Conservation (phyloP, 2,113 vertebrate genomes). For the Protobothrops mucrosquamatus region DNA sequence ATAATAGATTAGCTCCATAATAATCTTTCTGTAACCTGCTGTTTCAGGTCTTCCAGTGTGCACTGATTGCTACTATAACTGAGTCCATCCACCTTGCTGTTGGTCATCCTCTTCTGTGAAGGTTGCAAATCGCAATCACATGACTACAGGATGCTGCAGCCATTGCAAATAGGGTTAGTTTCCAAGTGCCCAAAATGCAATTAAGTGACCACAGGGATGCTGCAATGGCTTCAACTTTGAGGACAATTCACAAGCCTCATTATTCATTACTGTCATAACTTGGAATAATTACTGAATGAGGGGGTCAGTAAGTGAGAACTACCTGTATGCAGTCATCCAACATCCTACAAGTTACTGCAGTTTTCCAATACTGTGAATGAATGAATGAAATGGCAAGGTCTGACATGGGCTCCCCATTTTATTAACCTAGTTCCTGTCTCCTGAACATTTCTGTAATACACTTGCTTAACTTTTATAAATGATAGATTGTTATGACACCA, state of each 20-base stretch:
- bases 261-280: not conserved
- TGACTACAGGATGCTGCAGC: not conserved
- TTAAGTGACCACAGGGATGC: not conserved
- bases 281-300: not conserved
- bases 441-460: slow-evolving; percentile 9
- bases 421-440: slow-evolving; percentile 20
- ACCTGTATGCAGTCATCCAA: not conserved
- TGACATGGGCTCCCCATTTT: slow-evolving; percentile 11
- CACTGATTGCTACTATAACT: not conserved
- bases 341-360: not conserved
- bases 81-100: not conserved
- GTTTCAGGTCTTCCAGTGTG: not conserved
- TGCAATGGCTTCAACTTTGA: not conserved
- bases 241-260: not conserved
- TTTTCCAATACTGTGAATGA: not conserved
- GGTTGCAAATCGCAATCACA: not conserved
- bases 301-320: not conserved
- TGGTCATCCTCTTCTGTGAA: not conserved
- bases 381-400: not conserved
- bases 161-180: not conserved
- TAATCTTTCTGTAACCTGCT: not conserved
- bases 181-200: not conserved
- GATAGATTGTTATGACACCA: not conserved
- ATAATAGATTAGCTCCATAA: not conserved
- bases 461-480: slow-evolving; percentile 16